Percentiles rank a stretch among this genome's conserved stretches.
Evolutionary conservation across 2,797 vertebrate genomes (phyloP).

Genomic region (Aldrovandia affinis): DNA sequence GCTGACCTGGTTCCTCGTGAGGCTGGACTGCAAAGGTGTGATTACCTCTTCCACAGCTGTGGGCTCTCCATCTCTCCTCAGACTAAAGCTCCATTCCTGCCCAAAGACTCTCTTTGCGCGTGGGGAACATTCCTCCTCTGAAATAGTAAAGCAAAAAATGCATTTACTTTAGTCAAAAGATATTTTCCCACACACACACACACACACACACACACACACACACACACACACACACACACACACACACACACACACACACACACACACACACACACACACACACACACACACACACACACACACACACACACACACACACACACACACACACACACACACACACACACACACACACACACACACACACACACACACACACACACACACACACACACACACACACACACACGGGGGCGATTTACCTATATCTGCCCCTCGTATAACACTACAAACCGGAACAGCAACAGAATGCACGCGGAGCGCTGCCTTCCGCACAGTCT

Average conservation of each 20-base stretch:
- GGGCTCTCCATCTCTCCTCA: not conserved
- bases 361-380: too few relatives aligned
- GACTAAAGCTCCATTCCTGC: not conserved
- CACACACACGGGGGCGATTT: not conserved
- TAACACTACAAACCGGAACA: constrained; percentile 5
- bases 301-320: too few relatives aligned
- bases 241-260: too few relatives aligned
- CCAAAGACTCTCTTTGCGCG: not conserved
- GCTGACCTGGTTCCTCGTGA: not conserved
- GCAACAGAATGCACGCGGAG: not conserved
- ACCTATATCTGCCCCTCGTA: not conserved
- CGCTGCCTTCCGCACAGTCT: not conserved
- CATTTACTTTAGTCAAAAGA: not conserved
- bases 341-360: too few relatives aligned
- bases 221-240: too few relatives aligned
- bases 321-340: too few relatives aligned
- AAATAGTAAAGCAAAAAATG: too few relatives aligned
- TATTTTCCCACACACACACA: not conserved
- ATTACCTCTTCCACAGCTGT: not conserved
- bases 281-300: too few relatives aligned
- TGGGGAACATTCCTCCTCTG: not conserved
- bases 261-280: too few relatives aligned
- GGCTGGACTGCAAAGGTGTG: not conserved
- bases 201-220: too few relatives aligned
- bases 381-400: too few relatives aligned